phyloP scores from a whole-genome alignment of 2,797 vertebrate species.

The Fringilla coelebs region DNA sequence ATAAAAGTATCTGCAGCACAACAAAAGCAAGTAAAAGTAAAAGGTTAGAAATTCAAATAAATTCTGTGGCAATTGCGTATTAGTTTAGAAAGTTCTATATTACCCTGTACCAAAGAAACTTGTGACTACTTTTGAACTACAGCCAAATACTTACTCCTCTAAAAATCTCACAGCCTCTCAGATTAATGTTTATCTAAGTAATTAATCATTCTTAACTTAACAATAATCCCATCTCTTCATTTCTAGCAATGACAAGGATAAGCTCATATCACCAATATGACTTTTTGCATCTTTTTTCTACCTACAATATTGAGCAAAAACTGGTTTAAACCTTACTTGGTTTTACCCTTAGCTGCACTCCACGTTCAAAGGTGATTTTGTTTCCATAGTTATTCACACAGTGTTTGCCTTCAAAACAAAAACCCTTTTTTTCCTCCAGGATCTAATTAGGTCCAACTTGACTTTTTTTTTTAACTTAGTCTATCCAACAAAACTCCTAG shows the following conservation, averaged over 20 bases:
- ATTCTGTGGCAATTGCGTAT: neutral
- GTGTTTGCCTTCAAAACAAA: neutral
- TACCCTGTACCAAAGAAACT: neutral
- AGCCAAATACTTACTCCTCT: neutral
- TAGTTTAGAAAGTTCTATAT: neutral
- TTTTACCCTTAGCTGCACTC: neutral
- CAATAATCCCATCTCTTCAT: neutral
- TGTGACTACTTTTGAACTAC: neutral
- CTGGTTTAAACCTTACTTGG: neutral
- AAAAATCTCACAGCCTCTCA: neutral
- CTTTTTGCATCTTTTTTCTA: neutral
- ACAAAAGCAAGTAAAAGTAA: neutral
- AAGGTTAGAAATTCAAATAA: neutral
- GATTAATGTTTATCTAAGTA: neutral
- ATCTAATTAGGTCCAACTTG: neutral
- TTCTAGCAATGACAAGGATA: neutral
- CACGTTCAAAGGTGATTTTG: neutral
- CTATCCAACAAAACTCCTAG: neutral
- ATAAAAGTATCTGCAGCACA: neutral
- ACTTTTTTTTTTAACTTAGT: neutral
- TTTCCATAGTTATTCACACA: neutral
- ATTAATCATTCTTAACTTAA: neutral
- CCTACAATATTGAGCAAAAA: neutral
- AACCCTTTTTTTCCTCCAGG: accelerated
- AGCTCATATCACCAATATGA: neutral